phyloP scores from a whole-genome alignment of 2,797 vertebrate species.

The Microchirus variegatus region DNA sequence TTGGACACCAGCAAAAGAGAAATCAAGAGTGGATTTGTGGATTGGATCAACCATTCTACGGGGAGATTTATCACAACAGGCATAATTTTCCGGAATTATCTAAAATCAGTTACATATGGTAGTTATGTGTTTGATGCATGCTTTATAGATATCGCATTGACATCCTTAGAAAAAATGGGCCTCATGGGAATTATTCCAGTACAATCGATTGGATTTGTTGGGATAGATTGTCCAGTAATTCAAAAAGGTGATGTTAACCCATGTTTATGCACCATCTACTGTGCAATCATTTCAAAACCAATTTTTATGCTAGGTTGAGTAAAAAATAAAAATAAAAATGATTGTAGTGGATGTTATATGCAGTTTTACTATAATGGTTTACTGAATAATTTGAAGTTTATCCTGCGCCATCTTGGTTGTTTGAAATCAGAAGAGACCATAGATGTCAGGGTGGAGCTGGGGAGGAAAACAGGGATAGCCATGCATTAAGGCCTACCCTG shows the following conservation, averaged over 20 bases:
- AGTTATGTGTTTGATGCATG: constrained; percentile 24
- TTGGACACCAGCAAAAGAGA: constrained; percentile 42
- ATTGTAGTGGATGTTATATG: no score
- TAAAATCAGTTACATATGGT: constrained; percentile 17
- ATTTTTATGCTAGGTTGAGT: no score
- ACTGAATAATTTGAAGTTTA: no score
- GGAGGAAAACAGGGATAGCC: no score
- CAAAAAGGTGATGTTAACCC: not conserved
- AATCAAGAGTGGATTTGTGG: constrained; percentile 52
- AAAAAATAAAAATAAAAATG: no score
- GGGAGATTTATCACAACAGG: constrained; percentile 23
- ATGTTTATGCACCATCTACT: no score
- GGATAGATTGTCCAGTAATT: not conserved
- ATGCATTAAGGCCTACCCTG: no score
- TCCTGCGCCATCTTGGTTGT: no score
- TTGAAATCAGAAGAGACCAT: no score
- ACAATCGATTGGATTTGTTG: not conserved
- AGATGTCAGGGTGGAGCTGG: no score
- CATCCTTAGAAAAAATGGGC: not conserved
- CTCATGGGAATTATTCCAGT: constrained; percentile 21
- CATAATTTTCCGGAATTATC: constrained; percentile 31
- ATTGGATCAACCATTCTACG: constrained; percentile 25
- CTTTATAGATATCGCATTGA: constrained; percentile 12
- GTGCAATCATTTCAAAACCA: no score
- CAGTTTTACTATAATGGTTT: no score